Base-by-base conservation (phyloP, 2,113 vertebrate genomes). In the Pogonocichla stellata region DNA sequence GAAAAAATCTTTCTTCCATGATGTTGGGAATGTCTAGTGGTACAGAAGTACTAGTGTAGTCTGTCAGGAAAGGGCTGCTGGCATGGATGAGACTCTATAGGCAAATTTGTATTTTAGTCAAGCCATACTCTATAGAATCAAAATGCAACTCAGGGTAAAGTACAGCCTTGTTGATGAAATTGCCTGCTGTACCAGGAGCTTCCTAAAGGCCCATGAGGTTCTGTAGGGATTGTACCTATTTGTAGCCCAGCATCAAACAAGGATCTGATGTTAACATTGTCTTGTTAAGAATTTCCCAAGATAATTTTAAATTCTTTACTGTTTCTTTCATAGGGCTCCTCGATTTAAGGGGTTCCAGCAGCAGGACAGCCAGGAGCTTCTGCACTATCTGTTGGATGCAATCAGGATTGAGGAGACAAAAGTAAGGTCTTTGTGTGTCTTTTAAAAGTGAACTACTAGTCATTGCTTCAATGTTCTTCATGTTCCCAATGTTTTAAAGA, bases 261-360 rank as follows among this genome's bases (percentile, higher is more conserved):
- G 61, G 43, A 31, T 34, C 42, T 81, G 31, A 22, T 57, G 40
- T 29, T 48, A 66, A 26, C 12, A 6, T 28, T 65, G 29, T 83
- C 34, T 88, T 75, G 40, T 38, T 53, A 70, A 80, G 45, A 86
- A 48, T 65, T 19, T 56, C 36, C 10, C 29, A n/a, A 45, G 29
- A 45, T 85, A 42, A 92, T 66, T 53, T 12, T 12, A 43, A 53
- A 43, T 83, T 74, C 92, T 73, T 92, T 53, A 18, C 67, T 8
- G 9, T 43, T 91, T 71, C 80, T 89, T 84, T 50, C 6, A 1
- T 22, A 99, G 99, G 96, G 99, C 99, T 47, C 99, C 99, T 64
- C 98, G 99, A n/a, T 99, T 99, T 98, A 99, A 99, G 94, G 99
- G 99, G 45, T 99, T 99, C 97, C 99, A 99, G 97, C 99, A 99